Base-by-base conservation (phyloP, 2,113 vertebrate species). In the Otocyon megalotis region DNA sequence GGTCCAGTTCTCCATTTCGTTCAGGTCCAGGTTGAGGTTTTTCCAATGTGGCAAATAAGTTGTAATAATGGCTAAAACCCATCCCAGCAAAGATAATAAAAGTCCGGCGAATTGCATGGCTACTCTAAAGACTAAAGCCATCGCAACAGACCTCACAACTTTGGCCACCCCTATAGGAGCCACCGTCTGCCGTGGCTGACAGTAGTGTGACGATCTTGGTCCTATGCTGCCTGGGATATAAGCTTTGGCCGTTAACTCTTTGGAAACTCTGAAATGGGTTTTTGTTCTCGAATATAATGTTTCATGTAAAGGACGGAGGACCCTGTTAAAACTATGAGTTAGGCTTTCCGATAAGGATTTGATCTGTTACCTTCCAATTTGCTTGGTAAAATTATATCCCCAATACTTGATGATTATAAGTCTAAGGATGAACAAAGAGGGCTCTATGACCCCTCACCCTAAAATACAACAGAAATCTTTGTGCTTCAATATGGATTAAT, bases 1-100 rank as follows among this genome's bases (percentile, higher is more conserved):
- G 48, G 48, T 77, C 74, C 74, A 77, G 76, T 53, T 77, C 74
- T 77, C 74, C 74, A 77, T 77, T 19, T 77, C 74, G 28, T 77
- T 77, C 30, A 77, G 16, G 74, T 77, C 74, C 74, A 77, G 28
- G 5, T 99, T 99, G 95, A 99, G 99, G 1, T 99, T 99, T 95
- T 99, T 99, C 99, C 99, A 99, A 13, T 99, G 98, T 8, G 99
- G 99, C 90, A 99, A 88, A 30, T 99, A 99, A 10, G 99, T 99
- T 9, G 99, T 99, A 93, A 99, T 98, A 30, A 99, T 98, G 91
- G 99, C 99, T 0, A 99, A 99, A 85, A 99, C 98, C 96, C 99
- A 99, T 90, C 99, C 99, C 69, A 99, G 98, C 12, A 99, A 97
- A 0, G 99, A 99, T 65, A 99, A 93, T 11, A 99, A 98, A 5